Evolutionary conservation across 2,888 invertebrate genomes (phyloP).

Genomic region (Alviniconcha strummeri): DNA sequence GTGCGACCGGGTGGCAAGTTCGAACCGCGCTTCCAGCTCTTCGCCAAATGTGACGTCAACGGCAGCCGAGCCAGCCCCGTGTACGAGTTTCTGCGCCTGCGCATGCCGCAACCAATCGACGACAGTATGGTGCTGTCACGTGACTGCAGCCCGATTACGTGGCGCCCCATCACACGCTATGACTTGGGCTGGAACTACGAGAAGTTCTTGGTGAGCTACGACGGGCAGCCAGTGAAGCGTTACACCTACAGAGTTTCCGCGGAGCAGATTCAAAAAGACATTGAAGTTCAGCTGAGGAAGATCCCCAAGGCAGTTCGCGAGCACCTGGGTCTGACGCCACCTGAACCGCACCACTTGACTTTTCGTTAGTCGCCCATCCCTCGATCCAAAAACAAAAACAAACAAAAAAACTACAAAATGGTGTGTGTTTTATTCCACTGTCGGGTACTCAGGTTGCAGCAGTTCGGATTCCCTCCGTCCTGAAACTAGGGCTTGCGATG

Average conservation of each 20-base stretch:
- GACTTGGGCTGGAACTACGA: slow-evolving; percentile 50
- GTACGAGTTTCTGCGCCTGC: slow-evolving; percentile 45
- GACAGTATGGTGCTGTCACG: slow-evolving; percentile 42
- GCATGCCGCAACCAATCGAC: slow-evolving; percentile 42
- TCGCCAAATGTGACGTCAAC: slow-evolving; percentile 45
- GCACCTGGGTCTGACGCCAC: slow-evolving; percentile 14
- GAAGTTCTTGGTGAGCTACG: slow-evolving; percentile 46
- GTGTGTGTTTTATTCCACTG: background rate
- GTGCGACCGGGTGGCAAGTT: slow-evolving; percentile 47
- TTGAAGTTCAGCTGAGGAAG: slow-evolving; percentile 40
- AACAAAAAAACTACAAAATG: background rate
- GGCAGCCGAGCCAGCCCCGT: slow-evolving; percentile 40
- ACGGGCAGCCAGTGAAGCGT: slow-evolving; percentile 45
- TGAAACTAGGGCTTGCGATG: background rate
- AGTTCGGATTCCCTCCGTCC: background rate
- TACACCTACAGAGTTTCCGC: slow-evolving; percentile 37
- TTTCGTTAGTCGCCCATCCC: background rate
- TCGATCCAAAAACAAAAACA: too few relatives aligned
- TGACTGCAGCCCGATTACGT: slow-evolving; percentile 34
- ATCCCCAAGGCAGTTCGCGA: slow-evolving; percentile 43
- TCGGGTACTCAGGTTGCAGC: background rate
- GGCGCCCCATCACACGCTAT: slow-evolving; percentile 44
- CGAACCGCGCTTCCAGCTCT: slow-evolving; percentile 45
- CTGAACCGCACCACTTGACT: background rate
- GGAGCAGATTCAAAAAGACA: slow-evolving; percentile 42